Conservation (phyloP, 2,888 invertebrate species). For the Drosophila algonquin region DNA sequence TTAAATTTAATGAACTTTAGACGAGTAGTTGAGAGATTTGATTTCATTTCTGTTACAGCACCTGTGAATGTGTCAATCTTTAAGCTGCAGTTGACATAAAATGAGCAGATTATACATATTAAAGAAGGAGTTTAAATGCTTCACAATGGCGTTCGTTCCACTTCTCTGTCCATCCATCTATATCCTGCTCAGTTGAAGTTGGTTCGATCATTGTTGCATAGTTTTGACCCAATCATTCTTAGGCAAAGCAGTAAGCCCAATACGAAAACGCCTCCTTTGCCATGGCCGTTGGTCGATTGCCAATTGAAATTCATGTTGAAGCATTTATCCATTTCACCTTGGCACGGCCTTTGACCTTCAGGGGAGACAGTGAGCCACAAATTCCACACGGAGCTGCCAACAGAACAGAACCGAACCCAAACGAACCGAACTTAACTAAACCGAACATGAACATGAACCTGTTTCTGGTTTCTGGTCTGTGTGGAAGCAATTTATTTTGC, state of each 20-base stretch:
- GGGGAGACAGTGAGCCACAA: constrained; percentile 33
- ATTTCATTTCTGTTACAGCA: not conserved
- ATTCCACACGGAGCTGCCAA: constrained; percentile 21
- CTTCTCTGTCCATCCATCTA: no score
- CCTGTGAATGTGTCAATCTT: not conserved
- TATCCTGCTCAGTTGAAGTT: no score
- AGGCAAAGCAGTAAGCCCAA: not conserved
- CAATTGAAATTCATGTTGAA: constrained; percentile 41
- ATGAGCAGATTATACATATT: no score
- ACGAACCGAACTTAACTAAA: constrained; percentile 30
- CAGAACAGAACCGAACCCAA: not conserved
- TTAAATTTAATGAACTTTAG: not conserved
- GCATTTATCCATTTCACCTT: constrained; percentile 49
- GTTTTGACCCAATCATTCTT: not conserved
- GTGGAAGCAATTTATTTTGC: constrained; percentile 65
- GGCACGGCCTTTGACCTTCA: constrained; percentile 59
- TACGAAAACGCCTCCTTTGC: constrained; percentile 6
- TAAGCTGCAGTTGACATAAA: not conserved
- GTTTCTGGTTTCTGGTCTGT: constrained; percentile 37
- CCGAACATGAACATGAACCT: constrained; percentile 46
- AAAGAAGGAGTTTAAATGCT: no score
- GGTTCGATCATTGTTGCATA: not conserved
- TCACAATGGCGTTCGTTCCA: no score
- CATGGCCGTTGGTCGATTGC: constrained; percentile 38
- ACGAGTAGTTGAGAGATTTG: not conserved